Percentiles rank a stretch among this genome's conserved stretches.
These are phyloP conservation scores for Spisula solida DNA, from an alignment of 2,888 invertebrate genomes.

Conservation along the genomic window DNA sequence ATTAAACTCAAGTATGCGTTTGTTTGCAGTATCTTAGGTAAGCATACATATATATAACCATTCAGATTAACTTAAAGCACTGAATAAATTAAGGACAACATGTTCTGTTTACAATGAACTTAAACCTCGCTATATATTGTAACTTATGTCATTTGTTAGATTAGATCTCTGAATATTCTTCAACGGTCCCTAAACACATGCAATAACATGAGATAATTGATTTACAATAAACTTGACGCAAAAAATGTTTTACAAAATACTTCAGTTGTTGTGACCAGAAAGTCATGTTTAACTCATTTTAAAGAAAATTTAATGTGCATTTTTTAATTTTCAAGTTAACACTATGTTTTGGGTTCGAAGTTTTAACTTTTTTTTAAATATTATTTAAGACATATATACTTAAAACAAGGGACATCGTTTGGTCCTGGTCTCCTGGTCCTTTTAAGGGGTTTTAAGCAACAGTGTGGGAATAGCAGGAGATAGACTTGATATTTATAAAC, in stretches of 20 bases:
- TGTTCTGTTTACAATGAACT: constrained; percentile 20
- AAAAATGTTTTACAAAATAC: neutral
- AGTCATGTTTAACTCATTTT: too few species aligned
- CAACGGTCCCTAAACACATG: neutral
- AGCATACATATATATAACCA: neutral
- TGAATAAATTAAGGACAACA: neutral
- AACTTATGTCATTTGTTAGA: neutral
- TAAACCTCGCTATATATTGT: constrained; percentile 19
- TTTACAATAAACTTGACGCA: neutral
- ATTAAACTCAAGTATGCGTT: neutral
- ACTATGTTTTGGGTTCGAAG: too few species aligned
- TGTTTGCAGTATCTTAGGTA: constrained; percentile 40
- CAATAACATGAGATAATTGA: neutral
- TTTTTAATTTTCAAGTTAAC: too few species aligned
- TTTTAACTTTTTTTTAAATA: too few species aligned
- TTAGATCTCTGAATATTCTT: neutral
- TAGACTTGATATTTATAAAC: too few species aligned
- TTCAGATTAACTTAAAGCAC: constrained; percentile 38
- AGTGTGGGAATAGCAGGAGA: too few species aligned
- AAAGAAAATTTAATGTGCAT: too few species aligned
- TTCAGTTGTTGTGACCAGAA: neutral
- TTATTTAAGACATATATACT: too few species aligned
- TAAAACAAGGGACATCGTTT: too few species aligned
- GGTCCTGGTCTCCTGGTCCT: too few species aligned
- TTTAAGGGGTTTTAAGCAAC: too few species aligned